These are phyloP conservation scores for Carollia perspicillata DNA, from an alignment of 2,113 vertebrate species.

Conservation along the genomic window DNA sequence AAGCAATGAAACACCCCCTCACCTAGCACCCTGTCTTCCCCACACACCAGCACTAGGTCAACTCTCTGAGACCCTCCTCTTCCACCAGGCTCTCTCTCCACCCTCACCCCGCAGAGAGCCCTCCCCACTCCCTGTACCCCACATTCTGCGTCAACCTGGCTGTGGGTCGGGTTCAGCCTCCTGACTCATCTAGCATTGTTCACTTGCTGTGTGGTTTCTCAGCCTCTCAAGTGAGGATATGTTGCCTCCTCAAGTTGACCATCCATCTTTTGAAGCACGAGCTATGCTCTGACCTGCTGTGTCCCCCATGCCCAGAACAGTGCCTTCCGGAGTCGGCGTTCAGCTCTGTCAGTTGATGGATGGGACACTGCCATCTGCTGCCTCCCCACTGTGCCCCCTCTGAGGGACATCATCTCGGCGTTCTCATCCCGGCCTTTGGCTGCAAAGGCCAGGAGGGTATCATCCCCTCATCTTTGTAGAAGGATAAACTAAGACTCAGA, in stretches of 20 bases:
- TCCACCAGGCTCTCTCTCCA: not conserved
- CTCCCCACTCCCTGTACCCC: not conserved
- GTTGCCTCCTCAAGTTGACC: not conserved
- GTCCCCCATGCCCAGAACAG: not conserved
- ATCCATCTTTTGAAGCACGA: not conserved
- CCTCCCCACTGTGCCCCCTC: not conserved
- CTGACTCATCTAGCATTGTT: not conserved
- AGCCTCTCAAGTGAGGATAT: not conserved
- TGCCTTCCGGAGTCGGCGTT: not conserved
- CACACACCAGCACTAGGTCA: not conserved
- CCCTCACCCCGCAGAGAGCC: not conserved
- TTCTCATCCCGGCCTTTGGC: not conserved
- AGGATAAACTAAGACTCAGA: not conserved
- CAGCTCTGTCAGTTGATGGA: not conserved
- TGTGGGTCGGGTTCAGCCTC: too few relatives aligned
- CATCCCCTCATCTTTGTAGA: not conserved
- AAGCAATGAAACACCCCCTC: not conserved
- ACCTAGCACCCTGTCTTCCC: not conserved
- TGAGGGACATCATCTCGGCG: rapidly evolving
- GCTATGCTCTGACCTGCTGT: not conserved
- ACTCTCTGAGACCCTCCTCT: not conserved
- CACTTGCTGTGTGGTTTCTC: not conserved
- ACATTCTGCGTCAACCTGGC: rapidly evolving
- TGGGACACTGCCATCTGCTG: not conserved
- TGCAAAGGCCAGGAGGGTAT: too few relatives aligned